A percentile compares a stretch with the other conserved stretches of the same genome.
phyloP scores from a whole-genome alignment of 2,888 invertebrate species.

The Agonopterix arenella region DNA sequence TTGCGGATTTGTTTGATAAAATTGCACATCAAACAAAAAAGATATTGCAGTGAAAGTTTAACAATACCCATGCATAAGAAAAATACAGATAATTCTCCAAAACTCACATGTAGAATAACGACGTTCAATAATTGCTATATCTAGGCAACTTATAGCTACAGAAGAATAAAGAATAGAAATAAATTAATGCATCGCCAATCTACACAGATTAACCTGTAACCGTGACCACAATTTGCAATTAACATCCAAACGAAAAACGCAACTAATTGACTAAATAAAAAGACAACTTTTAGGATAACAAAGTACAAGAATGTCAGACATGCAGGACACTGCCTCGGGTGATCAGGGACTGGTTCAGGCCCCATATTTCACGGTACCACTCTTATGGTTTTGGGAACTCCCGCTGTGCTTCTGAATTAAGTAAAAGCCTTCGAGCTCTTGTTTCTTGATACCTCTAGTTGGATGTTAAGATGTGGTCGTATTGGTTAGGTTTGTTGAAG shows the following conservation, averaged over 20 bases:
- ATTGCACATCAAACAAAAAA: no score
- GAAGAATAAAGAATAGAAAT: no score
- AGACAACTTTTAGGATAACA: constrained; percentile 32
- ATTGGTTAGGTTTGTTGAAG: no score
- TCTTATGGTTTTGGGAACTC: constrained; percentile 75
- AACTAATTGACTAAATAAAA: constrained; percentile 34
- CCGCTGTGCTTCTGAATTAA: constrained; percentile 85
- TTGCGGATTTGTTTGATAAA: no score
- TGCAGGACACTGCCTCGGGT: constrained; percentile 63
- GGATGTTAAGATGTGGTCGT: constrained; percentile 33
- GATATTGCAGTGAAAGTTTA: no score
- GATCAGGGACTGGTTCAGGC: constrained; percentile 42
- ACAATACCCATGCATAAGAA: no score
- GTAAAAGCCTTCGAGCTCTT: constrained; percentile 84
- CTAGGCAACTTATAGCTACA: no score
- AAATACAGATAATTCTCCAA: no score
- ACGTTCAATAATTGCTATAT: no score
- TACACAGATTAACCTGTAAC: background rate
- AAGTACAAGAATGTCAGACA: constrained; percentile 54
- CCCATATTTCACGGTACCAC: constrained; percentile 71
- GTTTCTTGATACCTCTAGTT: constrained; percentile 71
- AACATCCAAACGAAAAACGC: background rate
- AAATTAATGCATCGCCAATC: no score
- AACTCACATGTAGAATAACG: no score
- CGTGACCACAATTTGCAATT: no score